phyloP scores from a whole-genome alignment of 2,888 invertebrate species.

The Eutolmus rufibarbis region DNA sequence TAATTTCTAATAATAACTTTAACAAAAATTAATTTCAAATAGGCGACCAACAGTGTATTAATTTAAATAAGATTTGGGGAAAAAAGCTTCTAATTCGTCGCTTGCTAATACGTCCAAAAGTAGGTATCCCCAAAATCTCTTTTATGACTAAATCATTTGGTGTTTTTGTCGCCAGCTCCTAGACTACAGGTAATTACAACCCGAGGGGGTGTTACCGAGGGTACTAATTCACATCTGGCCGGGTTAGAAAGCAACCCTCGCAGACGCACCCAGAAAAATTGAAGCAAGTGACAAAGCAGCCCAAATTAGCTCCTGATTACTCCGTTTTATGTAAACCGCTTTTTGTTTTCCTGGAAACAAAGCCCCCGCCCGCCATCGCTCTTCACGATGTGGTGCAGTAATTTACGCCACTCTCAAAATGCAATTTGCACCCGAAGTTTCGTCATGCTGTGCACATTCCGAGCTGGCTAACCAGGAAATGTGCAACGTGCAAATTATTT shows the following conservation, averaged over 20 bases:
- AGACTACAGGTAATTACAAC: neutral
- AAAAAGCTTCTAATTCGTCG: too few species aligned
- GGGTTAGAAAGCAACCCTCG: neutral
- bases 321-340: neutral
- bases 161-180: too few species aligned
- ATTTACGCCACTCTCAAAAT: slow-evolving; percentile 6
- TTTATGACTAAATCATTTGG: too few species aligned
- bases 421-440: slow-evolving; percentile 17
- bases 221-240: neutral
- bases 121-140: too few species aligned
- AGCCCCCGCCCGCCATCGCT: neutral
- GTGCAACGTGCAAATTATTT: slow-evolving; percentile 24
- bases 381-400: neutral
- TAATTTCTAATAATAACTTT: too few species aligned
- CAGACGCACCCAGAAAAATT: neutral
- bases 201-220: neutral
- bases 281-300: neutral
- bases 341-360: neutral
- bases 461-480: slow-evolving; percentile 9
- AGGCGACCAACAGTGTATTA: too few species aligned
- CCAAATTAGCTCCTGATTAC: neutral
- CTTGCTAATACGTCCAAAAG: too few species aligned
- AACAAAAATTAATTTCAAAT: too few species aligned
- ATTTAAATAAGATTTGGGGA: too few species aligned
- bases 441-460: slow-evolving; percentile 27